Percentiles rank a stretch among this genome's conserved stretches.
Evolutionary conservation across 1,140 invertebrate species (phyloP).

Genomic region (Brachionus angularis): DNA sequence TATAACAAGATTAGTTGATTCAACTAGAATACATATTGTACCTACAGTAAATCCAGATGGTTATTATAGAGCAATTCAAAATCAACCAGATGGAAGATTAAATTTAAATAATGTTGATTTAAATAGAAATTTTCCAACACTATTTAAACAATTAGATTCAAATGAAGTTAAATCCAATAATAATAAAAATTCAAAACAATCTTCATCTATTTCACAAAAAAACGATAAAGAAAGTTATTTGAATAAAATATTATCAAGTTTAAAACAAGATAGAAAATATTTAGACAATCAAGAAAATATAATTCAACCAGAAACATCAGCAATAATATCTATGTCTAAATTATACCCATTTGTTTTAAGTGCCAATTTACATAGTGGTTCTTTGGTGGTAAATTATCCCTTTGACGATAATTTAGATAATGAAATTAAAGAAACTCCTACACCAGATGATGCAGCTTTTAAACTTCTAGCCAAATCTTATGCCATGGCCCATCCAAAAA

Average conservation of each 20-base stretch:
- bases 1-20: constrained; percentile 49
- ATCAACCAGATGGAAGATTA: not conserved
- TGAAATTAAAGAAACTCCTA: not conserved
- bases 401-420: constrained; percentile 32
- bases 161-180: constrained; percentile 66
- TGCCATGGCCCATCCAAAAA: constrained; percentile 15
- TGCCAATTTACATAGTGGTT: constrained; percentile 90
- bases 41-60: constrained; percentile 86
- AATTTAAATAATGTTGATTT: constrained; percentile 74
- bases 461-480: constrained; percentile 36
- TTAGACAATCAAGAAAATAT: constrained; percentile 57
- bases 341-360: constrained; percentile 85
- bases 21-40: constrained; percentile 78
- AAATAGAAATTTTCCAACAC: constrained; percentile 93
- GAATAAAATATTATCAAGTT: not conserved
- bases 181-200: constrained; percentile 50
- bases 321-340: constrained; percentile 84
- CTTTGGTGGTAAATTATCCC: constrained; percentile 83
- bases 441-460: constrained; percentile 39
- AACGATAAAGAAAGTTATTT: constrained; percentile 59
- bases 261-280: constrained; percentile 59
- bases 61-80: not conserved
- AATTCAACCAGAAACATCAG: constrained; percentile 83
- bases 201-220: too few relatives aligned
- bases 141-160: constrained; percentile 15